Evolutionary conservation across 2,888 invertebrate species (phyloP).

Genomic region (Leptinotarsa juncta): DNA sequence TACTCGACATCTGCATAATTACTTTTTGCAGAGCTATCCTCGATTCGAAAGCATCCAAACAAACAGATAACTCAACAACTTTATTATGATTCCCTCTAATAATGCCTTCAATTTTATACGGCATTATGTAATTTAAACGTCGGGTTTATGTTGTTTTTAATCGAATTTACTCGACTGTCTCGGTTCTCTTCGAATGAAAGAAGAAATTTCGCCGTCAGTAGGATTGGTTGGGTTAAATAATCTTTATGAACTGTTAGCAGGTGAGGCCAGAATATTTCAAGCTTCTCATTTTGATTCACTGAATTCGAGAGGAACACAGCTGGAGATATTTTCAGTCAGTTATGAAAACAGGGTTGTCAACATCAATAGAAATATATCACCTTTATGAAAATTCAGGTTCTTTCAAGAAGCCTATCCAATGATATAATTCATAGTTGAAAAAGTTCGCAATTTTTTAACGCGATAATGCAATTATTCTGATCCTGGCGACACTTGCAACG

Average conservation of each 20-base stretch:
- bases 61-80: slow-evolving; percentile 19
- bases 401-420: too few species aligned
- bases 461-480: too few species aligned
- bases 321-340: too few species aligned
- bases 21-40: slow-evolving; percentile 16
- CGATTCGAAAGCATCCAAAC: slow-evolving; percentile 22
- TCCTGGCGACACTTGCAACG: too few species aligned
- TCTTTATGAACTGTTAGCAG: background rate
- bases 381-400: too few species aligned
- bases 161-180: slow-evolving; percentile 2
- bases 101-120: slow-evolving; percentile 19
- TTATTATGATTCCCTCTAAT: slow-evolving; percentile 22
- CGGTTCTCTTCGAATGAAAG: background rate
- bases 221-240: background rate
- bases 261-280: background rate
- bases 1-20: slow-evolving; percentile 10
- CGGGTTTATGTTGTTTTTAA: slow-evolving; percentile 7
- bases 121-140: slow-evolving; percentile 3
- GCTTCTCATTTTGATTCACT: background rate
- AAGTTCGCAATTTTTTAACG: too few species aligned
- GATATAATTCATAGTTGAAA: too few species aligned
- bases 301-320: too few species aligned
- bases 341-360: too few species aligned
- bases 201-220: background rate
- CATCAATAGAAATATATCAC: too few species aligned